Percentiles rank a stretch among this genome's conserved stretches.
phyloP scores from a whole-genome alignment of 2,888 invertebrate species.

The Cephalotes varians region DNA sequence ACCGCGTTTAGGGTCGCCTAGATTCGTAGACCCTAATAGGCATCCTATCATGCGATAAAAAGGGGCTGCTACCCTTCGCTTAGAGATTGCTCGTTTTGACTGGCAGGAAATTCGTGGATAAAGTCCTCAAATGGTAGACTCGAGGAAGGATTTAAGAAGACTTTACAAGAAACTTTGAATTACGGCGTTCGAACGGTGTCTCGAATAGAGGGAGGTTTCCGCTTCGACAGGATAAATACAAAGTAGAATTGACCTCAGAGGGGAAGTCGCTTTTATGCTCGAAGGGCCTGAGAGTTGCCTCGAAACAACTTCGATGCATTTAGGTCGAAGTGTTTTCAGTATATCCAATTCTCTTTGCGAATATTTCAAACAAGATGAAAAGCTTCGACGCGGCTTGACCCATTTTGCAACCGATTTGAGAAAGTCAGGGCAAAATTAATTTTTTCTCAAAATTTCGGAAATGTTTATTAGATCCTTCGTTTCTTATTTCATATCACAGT shows the following conservation, averaged over 20 bases:
- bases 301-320: conserved; percentile 25
- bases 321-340: conserved; percentile 6
- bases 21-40: conserved; percentile 59
- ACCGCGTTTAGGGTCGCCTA: conserved; percentile 4
- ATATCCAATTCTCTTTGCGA: conserved; percentile 1
- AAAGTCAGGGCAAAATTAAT: background rate
- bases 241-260: conserved; percentile 29
- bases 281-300: background rate
- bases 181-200: conserved; percentile 10
- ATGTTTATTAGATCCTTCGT: background rate
- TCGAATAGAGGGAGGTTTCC: conserved; percentile 8
- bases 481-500: background rate
- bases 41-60: conserved; percentile 58
- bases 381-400: background rate
- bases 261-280: conserved; percentile 13
- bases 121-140: conserved; percentile 53
- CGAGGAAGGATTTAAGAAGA: conserved; percentile 35
- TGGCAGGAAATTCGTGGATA: conserved; percentile 50
- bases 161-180: conserved; percentile 47
- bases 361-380: conserved; percentile 4
- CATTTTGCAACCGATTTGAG: background rate
- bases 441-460: background rate
- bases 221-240: conserved; percentile 18
- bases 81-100: conserved; percentile 48
- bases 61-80: conserved; percentile 55